Percentiles rank a stretch among this genome's conserved stretches.
phyloP scores from a whole-genome alignment of 2,888 invertebrate genomes.

The Stenoptilia bipunctidactyla region DNA sequence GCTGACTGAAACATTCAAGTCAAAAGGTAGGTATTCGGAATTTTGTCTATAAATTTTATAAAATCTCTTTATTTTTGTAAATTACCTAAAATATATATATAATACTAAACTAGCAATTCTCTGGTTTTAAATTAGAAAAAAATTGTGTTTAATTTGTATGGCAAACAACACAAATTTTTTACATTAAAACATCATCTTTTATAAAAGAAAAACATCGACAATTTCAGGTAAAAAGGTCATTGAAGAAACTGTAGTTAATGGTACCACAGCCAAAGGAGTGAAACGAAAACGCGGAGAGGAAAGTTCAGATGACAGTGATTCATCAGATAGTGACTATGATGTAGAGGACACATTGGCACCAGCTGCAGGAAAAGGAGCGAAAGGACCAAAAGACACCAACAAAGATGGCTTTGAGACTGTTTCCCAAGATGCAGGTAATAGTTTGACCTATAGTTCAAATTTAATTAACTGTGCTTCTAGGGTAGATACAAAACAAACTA shows the following conservation, averaged over 20 bases:
- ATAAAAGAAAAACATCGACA: too few relatives aligned
- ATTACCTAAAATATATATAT: too few relatives aligned
- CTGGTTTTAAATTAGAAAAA: too few relatives aligned
- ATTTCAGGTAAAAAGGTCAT: constrained; percentile 42
- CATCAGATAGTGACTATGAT: constrained; percentile 61
- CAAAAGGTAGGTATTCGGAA: constrained; percentile 77
- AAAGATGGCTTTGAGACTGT: constrained; percentile 78
- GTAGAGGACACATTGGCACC: constrained; percentile 45
- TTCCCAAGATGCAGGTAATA: constrained; percentile 69
- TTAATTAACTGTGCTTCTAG: too few relatives aligned
- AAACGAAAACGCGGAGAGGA: constrained; percentile 53
- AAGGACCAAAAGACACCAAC: constrained; percentile 51
- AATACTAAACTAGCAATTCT: too few relatives aligned
- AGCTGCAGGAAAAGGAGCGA: constrained; percentile 25
- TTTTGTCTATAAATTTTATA: too few relatives aligned
- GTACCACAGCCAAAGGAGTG: constrained; percentile 8
- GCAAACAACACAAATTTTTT: too few relatives aligned
- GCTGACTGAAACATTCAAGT: constrained; percentile 78
- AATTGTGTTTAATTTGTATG: too few relatives aligned
- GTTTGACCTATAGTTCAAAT: too few relatives aligned
- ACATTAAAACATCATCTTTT: too few relatives aligned
- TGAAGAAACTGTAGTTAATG: constrained; percentile 24
- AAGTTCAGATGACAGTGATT: constrained; percentile 44
- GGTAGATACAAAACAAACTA: too few relatives aligned
- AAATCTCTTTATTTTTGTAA: too few relatives aligned